A percentile compares a stretch with the other conserved stretches of the same genome.
Evolutionary conservation across 2,888 invertebrate genomes (phyloP).

Genomic region (Sacculina carcini): DNA sequence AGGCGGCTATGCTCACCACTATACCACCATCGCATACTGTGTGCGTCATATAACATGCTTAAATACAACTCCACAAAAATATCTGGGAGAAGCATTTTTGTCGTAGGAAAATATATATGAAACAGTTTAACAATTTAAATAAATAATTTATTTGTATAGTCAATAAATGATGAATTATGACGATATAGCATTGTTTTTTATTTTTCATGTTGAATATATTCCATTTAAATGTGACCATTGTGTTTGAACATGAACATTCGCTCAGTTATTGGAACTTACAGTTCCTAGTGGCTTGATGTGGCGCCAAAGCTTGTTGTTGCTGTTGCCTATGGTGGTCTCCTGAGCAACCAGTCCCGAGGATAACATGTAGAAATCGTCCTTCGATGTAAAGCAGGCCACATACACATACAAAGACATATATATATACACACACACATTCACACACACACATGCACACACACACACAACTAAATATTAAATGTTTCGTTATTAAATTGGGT

Average conservation of each 20-base stretch:
- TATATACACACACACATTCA: not conserved
- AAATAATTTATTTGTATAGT: too few species aligned
- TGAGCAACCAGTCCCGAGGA: constrained; percentile 35
- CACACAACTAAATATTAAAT: too few species aligned
- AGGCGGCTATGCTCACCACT: too few species aligned
- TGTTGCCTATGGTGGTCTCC: constrained; percentile 51
- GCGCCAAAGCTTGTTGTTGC: constrained; percentile 40
- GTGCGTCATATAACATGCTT: too few species aligned
- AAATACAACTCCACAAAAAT: too few species aligned
- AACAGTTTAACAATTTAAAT: not conserved
- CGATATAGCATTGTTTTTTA: too few species aligned
- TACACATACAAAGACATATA: not conserved
- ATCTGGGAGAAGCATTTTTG: too few species aligned
- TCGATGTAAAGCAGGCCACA: not conserved
- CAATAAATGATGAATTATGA: too few species aligned
- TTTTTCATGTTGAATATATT: too few species aligned
- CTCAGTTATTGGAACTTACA: constrained; percentile 19
- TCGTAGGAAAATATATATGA: not conserved
- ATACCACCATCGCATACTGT: too few species aligned
- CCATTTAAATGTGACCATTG: too few species aligned
- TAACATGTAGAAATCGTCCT: constrained; percentile 53
- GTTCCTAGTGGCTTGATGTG: constrained; percentile 34
- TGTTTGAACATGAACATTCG: not conserved
- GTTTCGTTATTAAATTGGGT: constrained; percentile 20
- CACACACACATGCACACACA: not conserved